Evolutionary conservation across 2,888 invertebrate species (phyloP).

Genomic region (Agriotes lineatus): DNA sequence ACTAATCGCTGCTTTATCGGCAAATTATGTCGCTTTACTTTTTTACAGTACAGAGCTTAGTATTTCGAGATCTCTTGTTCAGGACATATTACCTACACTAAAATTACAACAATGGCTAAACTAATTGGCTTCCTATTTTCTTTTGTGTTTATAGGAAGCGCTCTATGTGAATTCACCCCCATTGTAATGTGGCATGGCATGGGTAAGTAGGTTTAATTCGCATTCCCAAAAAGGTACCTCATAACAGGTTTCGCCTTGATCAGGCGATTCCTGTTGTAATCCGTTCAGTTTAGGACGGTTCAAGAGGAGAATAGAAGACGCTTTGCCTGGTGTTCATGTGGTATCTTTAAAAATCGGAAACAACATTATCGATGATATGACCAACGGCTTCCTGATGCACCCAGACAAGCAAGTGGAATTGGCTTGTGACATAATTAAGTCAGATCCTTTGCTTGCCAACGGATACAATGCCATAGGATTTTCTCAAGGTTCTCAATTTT

Average conservation of each 20-base stretch:
- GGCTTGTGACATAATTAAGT: constrained; percentile 80
- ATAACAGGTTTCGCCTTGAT: no score
- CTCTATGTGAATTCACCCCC: constrained; percentile 64
- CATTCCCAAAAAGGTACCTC: no score
- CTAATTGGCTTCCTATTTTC: not conserved
- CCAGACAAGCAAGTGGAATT: constrained; percentile 81
- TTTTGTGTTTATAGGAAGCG: not conserved
- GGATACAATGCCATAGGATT: constrained; percentile 98
- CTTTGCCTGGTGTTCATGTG: constrained; percentile 81
- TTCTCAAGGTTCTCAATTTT: constrained; percentile 96
- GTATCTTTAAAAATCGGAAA: constrained; percentile 79
- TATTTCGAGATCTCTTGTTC: no score
- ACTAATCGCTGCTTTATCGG: no score
- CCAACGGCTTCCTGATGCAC: constrained; percentile 84
- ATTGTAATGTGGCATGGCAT: constrained; percentile 97
- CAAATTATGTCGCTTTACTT: no score
- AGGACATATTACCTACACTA: no score
- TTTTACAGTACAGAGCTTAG: no score
- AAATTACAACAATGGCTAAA: not conserved
- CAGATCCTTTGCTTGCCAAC: constrained; percentile 75
- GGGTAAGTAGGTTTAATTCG: constrained; percentile 77
- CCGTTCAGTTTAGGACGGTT: not conserved
- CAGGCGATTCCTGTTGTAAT: not conserved
- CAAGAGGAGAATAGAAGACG: not conserved
- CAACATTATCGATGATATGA: not conserved